Evolutionary conservation across 2,797 vertebrate species (phyloP), one percentile per base, ranked within the genome.

Genomic region (Urocyon cinereoargenteus): DNA sequence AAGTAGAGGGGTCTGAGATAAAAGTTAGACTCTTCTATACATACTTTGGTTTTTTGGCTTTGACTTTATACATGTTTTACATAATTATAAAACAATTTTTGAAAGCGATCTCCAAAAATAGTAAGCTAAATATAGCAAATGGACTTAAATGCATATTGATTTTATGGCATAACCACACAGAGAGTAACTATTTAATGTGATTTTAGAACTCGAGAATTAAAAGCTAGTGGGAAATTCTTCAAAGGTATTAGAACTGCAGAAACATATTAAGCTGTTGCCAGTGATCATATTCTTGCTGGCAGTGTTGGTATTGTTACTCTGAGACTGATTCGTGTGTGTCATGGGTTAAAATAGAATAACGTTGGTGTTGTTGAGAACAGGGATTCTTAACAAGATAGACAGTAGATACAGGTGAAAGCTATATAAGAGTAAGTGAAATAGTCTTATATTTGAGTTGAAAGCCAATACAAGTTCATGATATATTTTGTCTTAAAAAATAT

Each of bases 61-160:
- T 96, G 77, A 86, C 45, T 21, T 49, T 90, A 94, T 19, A 87
- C 53, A 55, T 16, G 6, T 55, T 95, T 90, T 85, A 81, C 12
- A 81, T 90, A 75, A 94, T 90, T 97, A 40, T 62, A 85, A 95
- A 81, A 64, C 31, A 90, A 94, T 79, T 73, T 95, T 86, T 81
- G 34, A 95, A 93, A 75, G 45, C 4, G 68, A 45, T 34, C 59
- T 81, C 82, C 95, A 95, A 95, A 95, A 95, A 84, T 53, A 85
- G 86, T 87, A 96, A 94, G 18, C 34, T 75, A 95, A 95, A 83
- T 72, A 75, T 86, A 94, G 84, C 62, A 96, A 91, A 93, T 90
- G 55, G 91, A 87, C 19, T 79, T 92, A 95, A 86, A 19, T 92
- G 68, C 34, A 59, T 92, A 79, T 94, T 91, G 61, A 96, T 86